These are phyloP conservation scores for Stenotaenia linearis DNA, from an alignment of 2,888 invertebrate species.

Conservation along the genomic window DNA sequence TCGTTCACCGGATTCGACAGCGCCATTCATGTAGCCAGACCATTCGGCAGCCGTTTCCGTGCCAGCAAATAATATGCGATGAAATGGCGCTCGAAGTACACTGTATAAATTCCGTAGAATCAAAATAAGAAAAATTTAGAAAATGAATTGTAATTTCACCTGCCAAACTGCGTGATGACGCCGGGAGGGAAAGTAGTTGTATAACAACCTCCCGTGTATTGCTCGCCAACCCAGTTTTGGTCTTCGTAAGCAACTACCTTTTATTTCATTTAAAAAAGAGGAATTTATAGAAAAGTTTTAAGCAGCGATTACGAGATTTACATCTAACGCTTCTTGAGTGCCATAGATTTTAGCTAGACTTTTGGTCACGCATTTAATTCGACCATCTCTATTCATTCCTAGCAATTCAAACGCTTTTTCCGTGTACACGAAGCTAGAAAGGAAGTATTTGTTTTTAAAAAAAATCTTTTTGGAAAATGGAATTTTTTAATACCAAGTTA, in stretches of 20 bases:
- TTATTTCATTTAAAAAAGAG: not conserved
- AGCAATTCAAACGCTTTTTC: constrained; percentile 41
- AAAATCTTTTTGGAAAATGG: not conserved
- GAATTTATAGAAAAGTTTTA: too few relatives aligned
- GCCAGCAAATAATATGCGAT: constrained; percentile 45
- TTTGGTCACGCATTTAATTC: constrained; percentile 40
- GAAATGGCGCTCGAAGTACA: constrained; percentile 41
- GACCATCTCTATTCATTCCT: constrained; percentile 41
- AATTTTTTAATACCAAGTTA: constrained; percentile 33
- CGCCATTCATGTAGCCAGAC: constrained; percentile 47
- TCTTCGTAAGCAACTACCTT: constrained; percentile 46
- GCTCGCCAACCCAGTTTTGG: constrained; percentile 48
- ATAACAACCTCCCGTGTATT: constrained; percentile 50
- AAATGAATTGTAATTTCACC: constrained; percentile 36
- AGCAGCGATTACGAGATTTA: constrained; percentile 36
- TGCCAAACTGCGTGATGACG: constrained; percentile 43
- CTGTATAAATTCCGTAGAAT: too few relatives aligned
- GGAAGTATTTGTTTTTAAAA: not conserved
- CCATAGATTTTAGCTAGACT: constrained; percentile 42
- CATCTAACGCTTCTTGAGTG: constrained; percentile 41
- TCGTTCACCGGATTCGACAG: constrained; percentile 44
- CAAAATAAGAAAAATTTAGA: not conserved
- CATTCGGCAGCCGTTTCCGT: constrained; percentile 47
- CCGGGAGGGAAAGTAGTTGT: constrained; percentile 46
- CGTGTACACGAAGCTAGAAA: constrained; percentile 42